Percentiles rank a stretch among this genome's conserved stretches.
phyloP scores from a whole-genome alignment of 2,113 vertebrate genomes.

The Rhegmatorhina hoffmannsi region DNA sequence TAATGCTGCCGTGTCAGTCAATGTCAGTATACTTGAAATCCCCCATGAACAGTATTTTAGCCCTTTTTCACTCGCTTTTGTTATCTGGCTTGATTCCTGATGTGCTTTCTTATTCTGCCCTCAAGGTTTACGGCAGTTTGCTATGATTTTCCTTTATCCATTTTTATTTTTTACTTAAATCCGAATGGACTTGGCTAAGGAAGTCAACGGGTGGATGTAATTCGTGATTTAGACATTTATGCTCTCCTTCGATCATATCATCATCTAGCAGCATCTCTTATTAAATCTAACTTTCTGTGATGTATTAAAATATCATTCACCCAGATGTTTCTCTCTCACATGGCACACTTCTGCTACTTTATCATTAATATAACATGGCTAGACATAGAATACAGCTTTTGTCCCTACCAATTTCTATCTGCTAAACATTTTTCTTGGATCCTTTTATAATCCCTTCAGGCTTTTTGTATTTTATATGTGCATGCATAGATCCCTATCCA shows the following conservation, averaged over 20 bases:
- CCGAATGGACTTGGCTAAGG: slow-evolving; percentile 10
- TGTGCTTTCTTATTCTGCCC: slow-evolving; percentile 58
- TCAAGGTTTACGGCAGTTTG: slow-evolving; percentile 54
- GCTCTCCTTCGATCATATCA: not conserved
- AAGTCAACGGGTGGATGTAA: slow-evolving; percentile 28
- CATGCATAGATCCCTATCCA: slow-evolving; percentile 4
- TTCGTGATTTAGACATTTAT: slow-evolving; percentile 31
- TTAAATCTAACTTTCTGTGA: slow-evolving; percentile 19
- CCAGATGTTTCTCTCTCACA: not conserved
- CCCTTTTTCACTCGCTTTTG: slow-evolving; percentile 39
- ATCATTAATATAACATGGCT: not conserved
- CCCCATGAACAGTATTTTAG: slow-evolving; percentile 26
- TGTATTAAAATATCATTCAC: slow-evolving; percentile 33
- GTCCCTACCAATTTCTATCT: not conserved
- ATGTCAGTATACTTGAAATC: slow-evolving; percentile 57
- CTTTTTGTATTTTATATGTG: slow-evolving; percentile 19
- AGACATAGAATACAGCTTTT: not conserved
- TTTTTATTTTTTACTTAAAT: slow-evolving; percentile 57
- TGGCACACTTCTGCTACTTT: not conserved
- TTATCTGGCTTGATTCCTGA: slow-evolving; percentile 50
- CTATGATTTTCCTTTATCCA: slow-evolving; percentile 48
- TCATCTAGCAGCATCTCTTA: slow-evolving; percentile 21
- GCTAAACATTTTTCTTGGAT: slow-evolving; percentile 39
- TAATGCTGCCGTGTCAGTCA: slow-evolving; percentile 50
- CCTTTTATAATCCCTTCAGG: slow-evolving; percentile 40